phyloP scores from a whole-genome alignment of 2,797 vertebrate species.

The Gadopsis marmoratus region DNA sequence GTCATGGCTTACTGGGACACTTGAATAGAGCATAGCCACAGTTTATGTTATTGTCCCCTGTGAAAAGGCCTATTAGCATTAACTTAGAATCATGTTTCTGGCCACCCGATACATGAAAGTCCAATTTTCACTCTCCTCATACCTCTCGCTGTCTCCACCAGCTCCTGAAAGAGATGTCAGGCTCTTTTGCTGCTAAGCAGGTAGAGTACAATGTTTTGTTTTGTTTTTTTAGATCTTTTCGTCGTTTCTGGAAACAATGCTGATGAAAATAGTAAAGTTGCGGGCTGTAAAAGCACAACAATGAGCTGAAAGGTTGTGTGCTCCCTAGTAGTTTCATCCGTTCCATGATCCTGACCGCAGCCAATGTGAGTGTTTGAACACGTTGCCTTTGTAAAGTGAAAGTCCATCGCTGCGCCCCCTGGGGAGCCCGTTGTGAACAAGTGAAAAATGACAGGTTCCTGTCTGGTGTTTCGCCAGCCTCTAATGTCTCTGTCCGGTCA shows the following conservation, averaged over 20 bases:
- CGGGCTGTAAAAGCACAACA: not conserved
- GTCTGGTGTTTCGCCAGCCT: constrained; percentile 59
- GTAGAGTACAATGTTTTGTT: not conserved
- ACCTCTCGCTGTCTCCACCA: not conserved
- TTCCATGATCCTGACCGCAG: not conserved
- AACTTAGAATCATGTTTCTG: not conserved
- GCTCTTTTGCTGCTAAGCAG: not conserved
- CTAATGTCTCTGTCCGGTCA: constrained; percentile 68
- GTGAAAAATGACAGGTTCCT: constrained; percentile 76
- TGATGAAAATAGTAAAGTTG: not conserved
- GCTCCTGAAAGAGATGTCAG: too few species aligned
- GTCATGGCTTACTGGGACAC: not conserved
- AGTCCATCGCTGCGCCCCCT: constrained; percentile 7
- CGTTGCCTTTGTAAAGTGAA: constrained; percentile 21
- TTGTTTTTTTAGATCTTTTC: not conserved
- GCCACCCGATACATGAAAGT: not conserved
- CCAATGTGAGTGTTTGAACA: not conserved
- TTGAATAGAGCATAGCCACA: not conserved
- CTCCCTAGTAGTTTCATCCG: not conserved
- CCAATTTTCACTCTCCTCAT: not conserved
- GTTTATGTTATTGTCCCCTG: not conserved
- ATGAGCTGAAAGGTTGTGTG: not conserved
- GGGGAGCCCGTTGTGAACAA: constrained; percentile 58
- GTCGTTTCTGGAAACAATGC: not conserved
- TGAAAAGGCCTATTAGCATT: not conserved